phyloP scores from a whole-genome alignment of 1,140 invertebrate genomes.

The Whitmania pigra region DNA sequence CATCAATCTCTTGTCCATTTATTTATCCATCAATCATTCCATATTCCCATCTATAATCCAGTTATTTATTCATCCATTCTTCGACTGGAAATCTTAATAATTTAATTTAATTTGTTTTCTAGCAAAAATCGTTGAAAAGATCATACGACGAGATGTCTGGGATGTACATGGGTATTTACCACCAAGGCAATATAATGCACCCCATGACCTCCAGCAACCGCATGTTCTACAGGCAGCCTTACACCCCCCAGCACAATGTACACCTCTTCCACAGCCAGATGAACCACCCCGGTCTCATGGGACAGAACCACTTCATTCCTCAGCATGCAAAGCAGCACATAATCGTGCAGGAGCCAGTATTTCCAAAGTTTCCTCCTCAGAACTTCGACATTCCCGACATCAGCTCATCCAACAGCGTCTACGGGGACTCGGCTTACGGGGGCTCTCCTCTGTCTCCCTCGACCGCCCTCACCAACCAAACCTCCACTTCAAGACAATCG shows the following conservation, averaged over 20 bases:
- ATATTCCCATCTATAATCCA: no score
- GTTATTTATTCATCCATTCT: no score
- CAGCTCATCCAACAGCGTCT: constrained; percentile 9
- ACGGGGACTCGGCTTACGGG: not conserved
- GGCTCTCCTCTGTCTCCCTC: not conserved
- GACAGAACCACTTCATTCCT: not conserved
- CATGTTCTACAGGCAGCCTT: constrained; percentile 11
- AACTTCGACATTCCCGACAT: constrained; percentile 21
- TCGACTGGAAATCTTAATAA: no score
- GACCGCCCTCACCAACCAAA: not conserved
- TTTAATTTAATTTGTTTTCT: no score
- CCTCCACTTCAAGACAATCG: not conserved
- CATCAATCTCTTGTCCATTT: no score
- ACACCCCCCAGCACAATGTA: not conserved
- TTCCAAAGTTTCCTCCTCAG: constrained; percentile 18
- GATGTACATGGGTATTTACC: no score
- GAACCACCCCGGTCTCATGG: not conserved
- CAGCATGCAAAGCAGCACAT: not conserved
- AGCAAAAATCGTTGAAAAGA: no score
- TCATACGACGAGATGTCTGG: no score
- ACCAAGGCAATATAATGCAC: not conserved
- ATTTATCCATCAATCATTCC: no score
- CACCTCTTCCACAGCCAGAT: not conserved
- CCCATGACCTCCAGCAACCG: not conserved
- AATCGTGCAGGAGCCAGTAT: constrained; percentile 14